Percentiles rank a stretch among this genome's conserved stretches.
Conservation (phyloP, 1,140 invertebrate species). For the Brachionus plicatilis region DNA sequence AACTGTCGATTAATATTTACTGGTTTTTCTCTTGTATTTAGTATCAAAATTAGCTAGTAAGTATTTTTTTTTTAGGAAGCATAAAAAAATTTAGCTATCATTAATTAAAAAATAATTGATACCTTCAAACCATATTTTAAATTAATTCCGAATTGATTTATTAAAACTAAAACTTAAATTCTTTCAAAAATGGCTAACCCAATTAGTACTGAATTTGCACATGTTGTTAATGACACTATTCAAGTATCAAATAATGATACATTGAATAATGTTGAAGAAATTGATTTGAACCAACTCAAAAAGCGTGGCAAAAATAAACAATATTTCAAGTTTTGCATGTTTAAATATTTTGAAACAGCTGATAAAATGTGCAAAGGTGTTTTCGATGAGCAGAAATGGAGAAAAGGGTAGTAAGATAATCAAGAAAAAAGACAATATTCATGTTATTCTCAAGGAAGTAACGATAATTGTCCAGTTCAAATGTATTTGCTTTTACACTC, state of each 20-base stretch:
- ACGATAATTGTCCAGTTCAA: not conserved
- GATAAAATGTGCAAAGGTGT: not conserved
- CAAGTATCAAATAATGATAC: not conserved
- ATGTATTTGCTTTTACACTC: not conserved
- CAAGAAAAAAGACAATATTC: not conserved
- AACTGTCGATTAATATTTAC: no score
- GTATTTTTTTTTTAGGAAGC: no score
- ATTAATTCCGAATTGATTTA: no score
- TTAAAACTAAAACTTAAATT: no score
- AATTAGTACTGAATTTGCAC: not conserved
- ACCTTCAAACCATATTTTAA: no score
- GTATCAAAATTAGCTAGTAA: no score
- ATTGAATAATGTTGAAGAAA: not conserved
- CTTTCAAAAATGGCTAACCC: no score
- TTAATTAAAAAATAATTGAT: no score
- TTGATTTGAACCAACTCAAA: not conserved
- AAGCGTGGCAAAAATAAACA: not conserved
- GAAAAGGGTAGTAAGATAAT: not conserved
- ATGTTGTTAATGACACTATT: not conserved
- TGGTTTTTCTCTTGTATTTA: no score
- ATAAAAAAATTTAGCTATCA: no score
- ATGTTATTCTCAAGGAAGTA: not conserved
- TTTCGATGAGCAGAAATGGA: not conserved
- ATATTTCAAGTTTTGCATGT: not conserved
- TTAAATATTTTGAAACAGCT: not conserved